Evolutionary conservation across 2,113 vertebrate species (phyloP), one percentile per base, ranked within the genome.

Genomic region (Python bivittatus): DNA sequence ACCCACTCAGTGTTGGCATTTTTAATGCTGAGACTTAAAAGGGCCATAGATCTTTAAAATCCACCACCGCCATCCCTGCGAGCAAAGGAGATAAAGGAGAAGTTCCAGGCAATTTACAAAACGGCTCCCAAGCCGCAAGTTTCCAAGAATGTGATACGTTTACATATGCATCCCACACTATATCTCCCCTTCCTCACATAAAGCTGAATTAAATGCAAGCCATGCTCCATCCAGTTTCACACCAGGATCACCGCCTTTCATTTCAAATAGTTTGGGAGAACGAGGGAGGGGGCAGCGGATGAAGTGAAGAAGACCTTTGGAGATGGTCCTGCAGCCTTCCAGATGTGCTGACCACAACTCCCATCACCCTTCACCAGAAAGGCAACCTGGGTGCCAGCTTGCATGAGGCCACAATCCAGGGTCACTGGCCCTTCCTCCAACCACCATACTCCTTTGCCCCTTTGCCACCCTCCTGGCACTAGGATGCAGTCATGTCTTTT

Each of bases 1-100:
- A 48, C 48, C 48, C 48, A 48, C 48, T 48, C 48, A 48, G 7
- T 48, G 48, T 48, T 48, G 48, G 48, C 48, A 48, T 48, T 48
- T 48, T 48, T 48, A 48, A 48, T 48, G 48, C 48, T 48, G 48
- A 4, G 7, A 48, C 48, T 48, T 48, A 48, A 48, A 48, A 48
- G 48, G 48, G 48, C 48, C 48, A 48, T 48, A 48, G 48, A 48
- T 48, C 48, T 48, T 48, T 48, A 84, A 84, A 84, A 42, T 48
- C 83, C 61, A 3, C 61, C 61, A 2, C 20, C 27, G 27, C 29
- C 52, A 5, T 52, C 85, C 20, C 3, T 15, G 56, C 88, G 86
- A 94, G 93, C 86, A 42, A 84, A 90, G 83, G 93, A 83, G 90
- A 94, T 88, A 92, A 92, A 92, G 52, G 53, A 85, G 15, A 86